A percentile compares a stretch with the other conserved stretches of the same genome.
These are phyloP conservation scores for Heterodera carotae DNA, from an alignment of 1,140 invertebrate species.

Conservation along the genomic window DNA sequence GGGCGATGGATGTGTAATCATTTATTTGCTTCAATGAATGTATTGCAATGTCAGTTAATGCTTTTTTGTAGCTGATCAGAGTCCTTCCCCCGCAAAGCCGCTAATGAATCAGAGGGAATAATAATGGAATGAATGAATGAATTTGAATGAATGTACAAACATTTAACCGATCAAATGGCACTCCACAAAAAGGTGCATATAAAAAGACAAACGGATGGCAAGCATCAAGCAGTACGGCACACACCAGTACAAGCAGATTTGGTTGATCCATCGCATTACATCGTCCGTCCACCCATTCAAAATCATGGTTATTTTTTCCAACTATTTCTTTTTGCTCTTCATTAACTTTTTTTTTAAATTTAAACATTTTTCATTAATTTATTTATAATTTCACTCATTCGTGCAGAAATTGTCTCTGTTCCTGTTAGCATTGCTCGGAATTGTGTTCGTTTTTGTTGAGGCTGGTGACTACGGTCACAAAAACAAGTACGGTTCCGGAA, in stretches of 20 bases:
- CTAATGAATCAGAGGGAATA: neutral
- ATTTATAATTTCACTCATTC: neutral
- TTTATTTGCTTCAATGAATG: no score
- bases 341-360: neutral
- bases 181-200: no score
- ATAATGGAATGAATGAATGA: neutral
- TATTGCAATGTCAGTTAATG: no score
- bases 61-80: neutral
- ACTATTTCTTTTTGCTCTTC: neutral
- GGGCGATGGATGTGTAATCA: no score
- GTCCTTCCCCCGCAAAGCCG: no score
- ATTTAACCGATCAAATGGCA: neutral
- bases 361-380: neutral
- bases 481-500: neutral
- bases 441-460: neutral
- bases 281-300: no score
- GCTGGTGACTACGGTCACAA: neutral
- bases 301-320: neutral
- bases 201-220: neutral
- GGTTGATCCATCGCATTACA: no score
- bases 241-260: no score
- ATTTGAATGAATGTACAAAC: neutral
- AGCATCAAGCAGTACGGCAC: neutral
- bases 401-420: neutral
- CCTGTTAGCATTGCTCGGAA: neutral